Base-by-base conservation (phyloP, 2,888 invertebrate genomes). In the Dugesia japonica region DNA sequence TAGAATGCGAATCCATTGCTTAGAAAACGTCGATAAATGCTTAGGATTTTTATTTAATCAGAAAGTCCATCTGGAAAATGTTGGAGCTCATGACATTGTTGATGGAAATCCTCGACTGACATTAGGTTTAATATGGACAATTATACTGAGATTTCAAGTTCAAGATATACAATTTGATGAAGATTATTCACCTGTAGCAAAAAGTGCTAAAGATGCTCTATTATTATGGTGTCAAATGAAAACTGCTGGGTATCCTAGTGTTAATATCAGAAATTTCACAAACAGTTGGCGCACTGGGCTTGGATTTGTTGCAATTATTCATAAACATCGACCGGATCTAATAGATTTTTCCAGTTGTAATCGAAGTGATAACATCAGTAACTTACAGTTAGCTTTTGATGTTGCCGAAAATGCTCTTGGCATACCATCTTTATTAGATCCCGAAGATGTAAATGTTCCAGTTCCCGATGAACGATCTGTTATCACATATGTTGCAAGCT, bases 201-300 rank as follows among this genome's bases (percentile, higher is more conserved):
- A 78, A 28, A 33, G 71, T 31, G 84, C 84, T 76, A 85, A 85
- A 81, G 85, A 99, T 85, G 98, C 98, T 0, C 87, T 97, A 77
- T 87, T 97, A 73, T 87, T 99, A 77, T 99, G 98, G 98, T 99
- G 98, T 87, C 98, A 99, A 87, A 98, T 99, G 95, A 99, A 99
- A 87, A 99, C 99, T 0, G 98, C 98, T 71, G 98, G 98, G 73
- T 99, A 99, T 86, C 91, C 94, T 84, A 98, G 98, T 85, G 98
- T 99, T 27, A 98, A 98, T 84, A 94, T 99, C 23, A 88, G 95
- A 79, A 99, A 98, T 86, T 98, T 98, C 86, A 95, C 97, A 71
- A 95, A 94, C 28, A 94, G 94, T 7, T 99, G 98, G 98, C 89
- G 94, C 72, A 97, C 98, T 86, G 98, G 98, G 78, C 87, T 99